phyloP scores from a whole-genome alignment of 2,797 vertebrate genomes.

The Sebastes hopkinsi region DNA sequence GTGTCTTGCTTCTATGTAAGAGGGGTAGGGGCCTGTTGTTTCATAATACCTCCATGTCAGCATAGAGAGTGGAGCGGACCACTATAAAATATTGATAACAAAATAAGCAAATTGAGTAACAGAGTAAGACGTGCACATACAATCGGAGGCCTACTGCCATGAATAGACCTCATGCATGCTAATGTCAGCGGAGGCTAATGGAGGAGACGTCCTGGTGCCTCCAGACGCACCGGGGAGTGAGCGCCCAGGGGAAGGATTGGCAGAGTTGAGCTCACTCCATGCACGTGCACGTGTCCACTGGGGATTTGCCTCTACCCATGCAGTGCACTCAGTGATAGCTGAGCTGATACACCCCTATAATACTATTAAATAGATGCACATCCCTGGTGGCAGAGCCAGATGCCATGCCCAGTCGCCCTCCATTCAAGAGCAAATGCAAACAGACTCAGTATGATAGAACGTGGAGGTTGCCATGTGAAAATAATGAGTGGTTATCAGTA shows the following conservation, averaged over 20 bases:
- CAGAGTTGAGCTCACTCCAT: constrained; percentile 20
- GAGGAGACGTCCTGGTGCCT: constrained; percentile 47
- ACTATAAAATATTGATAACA: constrained; percentile 62
- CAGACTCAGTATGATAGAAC: constrained; percentile 13
- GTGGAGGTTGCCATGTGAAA: constrained; percentile 31
- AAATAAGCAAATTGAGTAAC: constrained; percentile 28
- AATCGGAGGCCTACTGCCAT: constrained; percentile 5
- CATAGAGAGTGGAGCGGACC: constrained; percentile 2
- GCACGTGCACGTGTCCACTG: constrained; percentile 40
- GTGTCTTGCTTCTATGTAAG: background rate
- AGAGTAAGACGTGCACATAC: constrained; percentile 1
- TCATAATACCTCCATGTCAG: background rate
- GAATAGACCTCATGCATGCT: constrained; percentile 49
- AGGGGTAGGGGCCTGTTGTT: background rate
- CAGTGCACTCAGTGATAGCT: constrained; percentile 43
- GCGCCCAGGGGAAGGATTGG: constrained; percentile 55
- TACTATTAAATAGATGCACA: constrained; percentile 55
- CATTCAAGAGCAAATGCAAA: constrained; percentile 46
- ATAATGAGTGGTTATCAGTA: constrained; percentile 51
- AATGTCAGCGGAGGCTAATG: constrained; percentile 48
- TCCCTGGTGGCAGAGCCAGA: constrained; percentile 52
- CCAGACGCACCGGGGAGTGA: constrained; percentile 24
- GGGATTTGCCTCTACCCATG: constrained; percentile 53
- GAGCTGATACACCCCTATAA: constrained; percentile 62
- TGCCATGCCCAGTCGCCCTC: constrained; percentile 40